A percentile compares a stretch with the other conserved stretches of the same genome.
Conservation (phyloP, 53 echinoderm and acorn worm genomes). For the Mesocentrotus franciscanus region DNA sequence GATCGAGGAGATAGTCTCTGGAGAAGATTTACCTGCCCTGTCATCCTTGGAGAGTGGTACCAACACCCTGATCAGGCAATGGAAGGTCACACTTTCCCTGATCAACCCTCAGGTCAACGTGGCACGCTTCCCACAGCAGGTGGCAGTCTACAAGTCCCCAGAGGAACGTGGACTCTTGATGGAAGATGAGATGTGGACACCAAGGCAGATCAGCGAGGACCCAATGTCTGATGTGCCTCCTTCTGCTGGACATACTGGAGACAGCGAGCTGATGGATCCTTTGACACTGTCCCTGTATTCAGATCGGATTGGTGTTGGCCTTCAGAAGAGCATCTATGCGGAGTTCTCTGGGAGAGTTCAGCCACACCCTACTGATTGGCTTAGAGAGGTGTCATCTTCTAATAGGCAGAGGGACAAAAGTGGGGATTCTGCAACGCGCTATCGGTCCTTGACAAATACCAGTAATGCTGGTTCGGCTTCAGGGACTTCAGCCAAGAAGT, state of each 20-base stretch:
- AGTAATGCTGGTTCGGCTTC: conserved; percentile 64
- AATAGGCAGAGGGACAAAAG: conserved; percentile 32
- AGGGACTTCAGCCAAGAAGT: conserved; percentile 58
- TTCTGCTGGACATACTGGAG: conserved; percentile 62
- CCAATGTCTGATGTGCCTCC: conserved; percentile 31
- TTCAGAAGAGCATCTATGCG: conserved; percentile 87
- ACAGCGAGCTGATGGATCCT: conserved; percentile 70
- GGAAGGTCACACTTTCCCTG: conserved; percentile 93
- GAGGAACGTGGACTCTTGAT: conserved; percentile 65
- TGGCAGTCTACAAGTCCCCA: conserved; percentile 56
- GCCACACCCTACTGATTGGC: conserved; percentile 24
- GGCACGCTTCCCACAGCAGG: conserved; percentile 70
- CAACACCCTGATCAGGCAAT: conserved; percentile 89
- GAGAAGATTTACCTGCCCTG: conserved; percentile 83
- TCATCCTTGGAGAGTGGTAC: conserved; percentile 87
- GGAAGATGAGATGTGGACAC: conserved; percentile 72
- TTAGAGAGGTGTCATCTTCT: conserved; percentile 37
- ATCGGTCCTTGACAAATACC: conserved; percentile 60
- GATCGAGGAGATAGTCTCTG: conserved; percentile 84
- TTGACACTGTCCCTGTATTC: conserved; percentile 55
- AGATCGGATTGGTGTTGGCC: conserved; percentile 65
- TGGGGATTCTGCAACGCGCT: conserved; percentile 53
- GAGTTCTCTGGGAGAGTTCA: conserved; percentile 82
- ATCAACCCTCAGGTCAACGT: conserved; percentile 82
- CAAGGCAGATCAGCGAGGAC: conserved; percentile 67